Conservation (phyloP, 1,140 invertebrate species). For the Camponotus floridanus region DNA sequence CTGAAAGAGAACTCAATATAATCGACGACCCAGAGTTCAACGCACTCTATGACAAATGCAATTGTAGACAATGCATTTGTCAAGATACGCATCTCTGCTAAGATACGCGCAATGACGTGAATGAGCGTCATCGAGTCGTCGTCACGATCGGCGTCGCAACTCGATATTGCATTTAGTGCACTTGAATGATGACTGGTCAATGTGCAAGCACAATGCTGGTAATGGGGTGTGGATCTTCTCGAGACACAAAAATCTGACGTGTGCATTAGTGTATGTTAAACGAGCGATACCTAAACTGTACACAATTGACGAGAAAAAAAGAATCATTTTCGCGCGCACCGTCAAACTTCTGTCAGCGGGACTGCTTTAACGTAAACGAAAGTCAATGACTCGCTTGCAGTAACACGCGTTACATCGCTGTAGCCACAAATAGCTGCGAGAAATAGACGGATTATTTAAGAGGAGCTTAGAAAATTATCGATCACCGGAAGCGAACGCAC, state of each 20-base stretch:
- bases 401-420: constrained; percentile 12
- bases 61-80: constrained; percentile 31
- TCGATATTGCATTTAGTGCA: constrained; percentile 37
- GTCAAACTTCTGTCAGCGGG: constrained; percentile 61
- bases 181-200: constrained; percentile 52
- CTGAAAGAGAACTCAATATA: constrained; percentile 16
- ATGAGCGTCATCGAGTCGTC: constrained; percentile 30
- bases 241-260: background rate
- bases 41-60: constrained; percentile 32
- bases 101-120: constrained; percentile 21
- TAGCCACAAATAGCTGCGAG: constrained; percentile 39
- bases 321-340: constrained; percentile 36
- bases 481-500: background rate
- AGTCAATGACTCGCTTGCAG: constrained; percentile 60
- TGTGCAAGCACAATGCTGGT: constrained; percentile 36
- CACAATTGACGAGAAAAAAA: constrained; percentile 13
- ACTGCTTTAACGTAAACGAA: constrained; percentile 49
- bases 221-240: constrained; percentile 40
- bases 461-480: constrained; percentile 60
- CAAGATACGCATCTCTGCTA: constrained; percentile 11
- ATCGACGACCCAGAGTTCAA: constrained; percentile 35
- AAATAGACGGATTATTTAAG: constrained; percentile 33
- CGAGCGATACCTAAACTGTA: constrained; percentile 28
- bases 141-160: background rate
- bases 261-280: constrained; percentile 25